Percentiles rank a stretch among this genome's conserved stretches.
These are phyloP conservation scores for Poecilia latipinna DNA, from an alignment of 2,113 vertebrate species.

Conservation along the genomic window DNA sequence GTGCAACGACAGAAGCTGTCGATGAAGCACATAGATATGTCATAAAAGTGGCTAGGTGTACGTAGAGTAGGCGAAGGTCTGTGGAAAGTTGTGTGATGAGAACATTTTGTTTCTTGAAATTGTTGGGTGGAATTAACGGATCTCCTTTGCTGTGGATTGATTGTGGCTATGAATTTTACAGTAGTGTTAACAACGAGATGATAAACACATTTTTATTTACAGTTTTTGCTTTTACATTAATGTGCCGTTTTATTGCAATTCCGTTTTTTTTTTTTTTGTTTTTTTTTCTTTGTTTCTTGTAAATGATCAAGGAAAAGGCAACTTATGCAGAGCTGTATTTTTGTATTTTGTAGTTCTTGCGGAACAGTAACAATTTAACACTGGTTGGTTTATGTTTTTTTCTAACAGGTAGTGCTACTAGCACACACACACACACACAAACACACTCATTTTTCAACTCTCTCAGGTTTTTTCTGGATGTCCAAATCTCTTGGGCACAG, in stretches of 20 bases:
- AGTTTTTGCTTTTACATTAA: constrained; percentile 34
- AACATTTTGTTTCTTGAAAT: constrained; percentile 48
- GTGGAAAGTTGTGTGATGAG: constrained; percentile 51
- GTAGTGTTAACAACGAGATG: constrained; percentile 57
- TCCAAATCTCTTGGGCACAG: constrained; percentile 62
- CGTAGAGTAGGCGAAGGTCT: constrained; percentile 61
- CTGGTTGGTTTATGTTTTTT: constrained; percentile 64
- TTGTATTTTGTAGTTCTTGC: constrained; percentile 67
- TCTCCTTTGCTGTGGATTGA: constrained; percentile 44
- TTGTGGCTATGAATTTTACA: constrained; percentile 34
- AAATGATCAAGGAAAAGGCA: constrained; percentile 42
- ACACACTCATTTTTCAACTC: constrained; percentile 57
- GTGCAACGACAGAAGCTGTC: constrained; percentile 53
- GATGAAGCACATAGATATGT: constrained; percentile 58
- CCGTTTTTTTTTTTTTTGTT: constrained; percentile 41
- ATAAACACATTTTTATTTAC: constrained; percentile 64
- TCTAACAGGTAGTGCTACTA: constrained; percentile 71
- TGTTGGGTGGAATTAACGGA: constrained; percentile 27
- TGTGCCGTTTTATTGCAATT: constrained; percentile 49
- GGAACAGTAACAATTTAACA: constrained; percentile 76
- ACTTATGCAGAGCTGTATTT: constrained; percentile 67
- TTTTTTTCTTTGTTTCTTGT: constrained; percentile 39
- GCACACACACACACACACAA: constrained; percentile 61
- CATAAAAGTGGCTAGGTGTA: constrained; percentile 41
- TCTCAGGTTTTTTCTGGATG: constrained; percentile 75